Percentiles rank a stretch among this genome's conserved stretches.
These are phyloP conservation scores for Phrynocephalus forsythii DNA, from an alignment of 2,797 vertebrate species.

Conservation along the genomic window DNA sequence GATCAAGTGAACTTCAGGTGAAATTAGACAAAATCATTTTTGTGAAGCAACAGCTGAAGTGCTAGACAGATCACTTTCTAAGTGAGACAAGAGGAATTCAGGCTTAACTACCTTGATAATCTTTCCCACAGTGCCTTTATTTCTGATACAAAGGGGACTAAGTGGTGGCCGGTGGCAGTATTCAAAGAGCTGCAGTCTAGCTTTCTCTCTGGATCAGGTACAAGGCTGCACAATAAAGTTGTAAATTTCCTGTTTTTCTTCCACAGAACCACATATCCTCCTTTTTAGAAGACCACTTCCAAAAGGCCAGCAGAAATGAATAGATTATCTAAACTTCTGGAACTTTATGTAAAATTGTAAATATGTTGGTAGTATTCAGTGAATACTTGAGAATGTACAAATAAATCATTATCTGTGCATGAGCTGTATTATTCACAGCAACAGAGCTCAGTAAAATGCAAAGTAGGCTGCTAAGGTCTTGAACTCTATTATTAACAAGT, in stretches of 20 bases:
- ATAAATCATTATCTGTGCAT: conserved; percentile 80
- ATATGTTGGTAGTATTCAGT: conserved; percentile 88
- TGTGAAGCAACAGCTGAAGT: neutral
- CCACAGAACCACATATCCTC: conserved; percentile 88
- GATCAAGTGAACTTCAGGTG: too few relatives aligned
- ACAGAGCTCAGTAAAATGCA: conserved; percentile 81
- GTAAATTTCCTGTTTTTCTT: conserved; percentile 16
- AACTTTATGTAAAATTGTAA: conserved; percentile 82
- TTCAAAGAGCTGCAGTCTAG: neutral
- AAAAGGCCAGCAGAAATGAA: conserved; percentile 83
- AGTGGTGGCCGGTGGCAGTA: neutral
- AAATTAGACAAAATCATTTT: neutral
- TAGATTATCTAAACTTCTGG: conserved; percentile 65
- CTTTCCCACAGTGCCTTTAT: neutral
- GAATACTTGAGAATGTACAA: conserved; percentile 85
- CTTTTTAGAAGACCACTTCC: conserved; percentile 88
- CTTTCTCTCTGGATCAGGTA: neutral
- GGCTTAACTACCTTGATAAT: neutral
- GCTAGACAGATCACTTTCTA: neutral
- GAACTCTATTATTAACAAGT: conserved; percentile 65
- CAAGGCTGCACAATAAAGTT: neutral
- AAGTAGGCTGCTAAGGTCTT: conserved; percentile 74
- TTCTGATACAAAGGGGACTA: neutral
- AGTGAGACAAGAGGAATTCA: neutral
- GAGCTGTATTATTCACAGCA: conserved; percentile 87